phyloP scores from a whole-genome alignment of 2,113 vertebrate species.

The Cardinalis cardinalis region DNA sequence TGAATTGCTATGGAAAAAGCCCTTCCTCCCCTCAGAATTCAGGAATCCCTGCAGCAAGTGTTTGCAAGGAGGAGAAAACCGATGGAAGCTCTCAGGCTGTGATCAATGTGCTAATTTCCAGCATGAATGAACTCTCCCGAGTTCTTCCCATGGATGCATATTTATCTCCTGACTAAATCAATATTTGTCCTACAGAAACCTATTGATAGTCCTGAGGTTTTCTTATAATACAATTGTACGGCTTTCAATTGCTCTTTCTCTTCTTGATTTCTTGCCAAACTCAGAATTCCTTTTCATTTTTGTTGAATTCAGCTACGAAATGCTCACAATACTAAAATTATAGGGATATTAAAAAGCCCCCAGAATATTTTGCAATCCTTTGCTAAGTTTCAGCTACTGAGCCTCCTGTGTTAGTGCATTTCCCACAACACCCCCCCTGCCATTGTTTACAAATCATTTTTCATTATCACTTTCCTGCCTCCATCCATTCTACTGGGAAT shows the following conservation, averaged over 20 bases:
- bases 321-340: not conserved
- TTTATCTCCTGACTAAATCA: conserved; percentile 21
- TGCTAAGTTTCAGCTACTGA: not conserved
- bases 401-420: not conserved
- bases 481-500: not conserved
- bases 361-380: not conserved
- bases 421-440: not conserved
- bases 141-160: not conserved
- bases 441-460: conserved; percentile 9
- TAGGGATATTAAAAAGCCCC: not conserved
- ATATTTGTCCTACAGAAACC: not conserved
- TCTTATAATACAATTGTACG: not conserved
- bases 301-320: not conserved
- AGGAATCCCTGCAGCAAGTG: not conserved
- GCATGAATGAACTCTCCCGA: not conserved
- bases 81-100: not conserved
- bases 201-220: not conserved
- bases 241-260: not conserved
- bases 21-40: not conserved
- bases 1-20: not conserved
- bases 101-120: conserved; percentile 32
- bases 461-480: not conserved
- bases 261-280: not conserved
- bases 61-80: not conserved
- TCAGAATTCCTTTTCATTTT: not conserved